Percentiles rank a stretch among this genome's conserved stretches.
Conservation (phyloP, 2,888 invertebrate genomes). For the Anodontia alba region DNA sequence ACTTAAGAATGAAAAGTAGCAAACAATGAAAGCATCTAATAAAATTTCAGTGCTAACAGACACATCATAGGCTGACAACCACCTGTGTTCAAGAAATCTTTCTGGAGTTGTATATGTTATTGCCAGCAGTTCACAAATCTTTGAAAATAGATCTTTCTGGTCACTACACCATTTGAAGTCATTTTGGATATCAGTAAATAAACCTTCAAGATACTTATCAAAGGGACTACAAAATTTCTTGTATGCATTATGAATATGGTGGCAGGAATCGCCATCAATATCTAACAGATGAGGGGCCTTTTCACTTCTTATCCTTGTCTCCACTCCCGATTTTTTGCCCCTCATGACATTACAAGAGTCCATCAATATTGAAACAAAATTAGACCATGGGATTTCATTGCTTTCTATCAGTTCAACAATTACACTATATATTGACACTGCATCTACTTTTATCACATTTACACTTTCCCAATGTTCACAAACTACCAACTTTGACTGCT, state of each 20-base stretch:
- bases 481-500: conserved; percentile 26
- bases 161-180: conserved; percentile 37
- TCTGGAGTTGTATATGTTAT: conserved; percentile 51
- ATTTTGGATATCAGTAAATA: conserved; percentile 23
- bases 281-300: conserved; percentile 64
- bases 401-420: conserved; percentile 40
- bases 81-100: conserved; percentile 54
- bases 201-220: conserved; percentile 43
- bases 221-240: conserved; percentile 63
- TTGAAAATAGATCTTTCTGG: conserved; percentile 54
- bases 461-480: conserved; percentile 52
- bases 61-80: conserved; percentile 63
- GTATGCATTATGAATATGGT: conserved; percentile 66
- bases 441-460: conserved; percentile 37
- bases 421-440: conserved; percentile 11
- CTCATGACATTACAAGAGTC: conserved; percentile 69
- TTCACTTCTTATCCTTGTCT: conserved; percentile 48
- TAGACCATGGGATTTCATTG: conserved; percentile 60
- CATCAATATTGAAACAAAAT: conserved; percentile 61
- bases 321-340: conserved; percentile 62
- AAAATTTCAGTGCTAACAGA: conserved; percentile 46
- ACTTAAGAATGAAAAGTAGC: conserved; percentile 34
- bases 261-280: conserved; percentile 69
- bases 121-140: conserved; percentile 45
- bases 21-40: conserved; percentile 53